Conservation (phyloP, 2,888 invertebrate genomes). For the Drosophila meridiana region DNA sequence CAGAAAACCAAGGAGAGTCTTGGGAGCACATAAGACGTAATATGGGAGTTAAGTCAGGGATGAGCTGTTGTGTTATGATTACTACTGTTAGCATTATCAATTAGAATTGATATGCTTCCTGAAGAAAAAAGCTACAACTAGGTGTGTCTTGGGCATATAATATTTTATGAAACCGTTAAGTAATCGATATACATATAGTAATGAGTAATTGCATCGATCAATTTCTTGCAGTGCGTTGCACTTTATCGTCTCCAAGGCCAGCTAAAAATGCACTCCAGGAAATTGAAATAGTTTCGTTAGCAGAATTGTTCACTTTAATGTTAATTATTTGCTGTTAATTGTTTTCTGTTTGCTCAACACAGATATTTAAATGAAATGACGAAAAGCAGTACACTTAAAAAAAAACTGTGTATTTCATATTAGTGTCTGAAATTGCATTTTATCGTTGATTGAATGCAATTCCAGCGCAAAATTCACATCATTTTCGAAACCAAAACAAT, state of each 20-base stretch:
- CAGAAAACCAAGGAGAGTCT: too few relatives aligned
- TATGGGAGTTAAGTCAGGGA: too few relatives aligned
- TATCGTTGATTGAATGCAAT: background rate
- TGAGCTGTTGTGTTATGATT: background rate
- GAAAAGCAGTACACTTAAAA: background rate
- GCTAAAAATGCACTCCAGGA: slow-evolving; percentile 1
- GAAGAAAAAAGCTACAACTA: too few relatives aligned
- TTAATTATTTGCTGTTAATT: background rate
- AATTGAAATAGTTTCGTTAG: background rate
- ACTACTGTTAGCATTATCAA: background rate
- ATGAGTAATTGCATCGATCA: background rate
- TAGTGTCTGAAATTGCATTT: background rate
- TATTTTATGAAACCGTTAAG: background rate
- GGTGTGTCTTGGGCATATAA: background rate
- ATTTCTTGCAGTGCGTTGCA: slow-evolving; percentile 25
- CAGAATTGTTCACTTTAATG: background rate
- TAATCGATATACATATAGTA: background rate
- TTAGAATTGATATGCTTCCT: too few relatives aligned
- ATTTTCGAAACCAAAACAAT: slow-evolving; percentile 1
- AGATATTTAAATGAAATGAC: background rate
- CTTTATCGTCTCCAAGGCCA: slow-evolving; percentile 37
- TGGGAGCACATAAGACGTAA: background rate
- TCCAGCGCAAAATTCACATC: slow-evolving; percentile 2
- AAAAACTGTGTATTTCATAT: background rate
- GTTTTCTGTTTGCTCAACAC: background rate